A percentile compares a stretch with the other conserved stretches of the same genome.
phyloP scores from a whole-genome alignment of 2,888 invertebrate species.

The Hyles lineata region DNA sequence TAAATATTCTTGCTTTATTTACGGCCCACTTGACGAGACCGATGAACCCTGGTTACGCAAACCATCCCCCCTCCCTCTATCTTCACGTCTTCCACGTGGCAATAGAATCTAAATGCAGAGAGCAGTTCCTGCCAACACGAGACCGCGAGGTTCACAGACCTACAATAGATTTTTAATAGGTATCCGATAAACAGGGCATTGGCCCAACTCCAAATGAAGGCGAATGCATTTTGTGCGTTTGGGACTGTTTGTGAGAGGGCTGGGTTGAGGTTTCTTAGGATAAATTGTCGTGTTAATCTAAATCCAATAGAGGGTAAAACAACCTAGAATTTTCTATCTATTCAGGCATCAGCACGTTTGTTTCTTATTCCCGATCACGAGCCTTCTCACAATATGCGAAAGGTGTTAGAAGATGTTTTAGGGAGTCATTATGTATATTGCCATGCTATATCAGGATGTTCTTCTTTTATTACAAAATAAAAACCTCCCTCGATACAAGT shows the following conservation, averaged over 20 bases:
- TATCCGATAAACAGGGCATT: conserved; percentile 53
- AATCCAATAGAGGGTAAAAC: no score
- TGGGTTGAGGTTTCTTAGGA: neutral
- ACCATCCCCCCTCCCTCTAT: neutral
- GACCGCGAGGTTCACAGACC: conserved; percentile 56
- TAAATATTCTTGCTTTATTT: conserved; percentile 11
- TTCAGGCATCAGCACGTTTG: neutral
- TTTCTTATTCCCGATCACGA: no score
- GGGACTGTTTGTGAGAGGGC: conserved; percentile 1
- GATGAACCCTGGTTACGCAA: conserved; percentile 26
- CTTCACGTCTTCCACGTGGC: conserved; percentile 27
- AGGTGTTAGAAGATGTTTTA: no score
- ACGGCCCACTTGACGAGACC: conserved; percentile 1
- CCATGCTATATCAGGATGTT: no score
- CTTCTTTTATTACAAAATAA: no score
- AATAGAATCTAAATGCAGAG: conserved; percentile 47
- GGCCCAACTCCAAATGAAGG: conserved; percentile 58
- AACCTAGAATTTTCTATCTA: neutral
- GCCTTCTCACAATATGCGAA: no score
- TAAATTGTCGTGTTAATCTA: no score
- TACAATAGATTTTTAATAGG: conserved; percentile 48
- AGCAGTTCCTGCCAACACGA: conserved; percentile 51
- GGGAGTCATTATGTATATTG: no score
- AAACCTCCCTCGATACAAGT: no score
- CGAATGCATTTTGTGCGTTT: conserved; percentile 35